A percentile compares a stretch with the other conserved stretches of the same genome.
These are phyloP conservation scores for Hypselothyrea guttata DNA, from an alignment of 2,888 invertebrate species.

Conservation along the genomic window DNA sequence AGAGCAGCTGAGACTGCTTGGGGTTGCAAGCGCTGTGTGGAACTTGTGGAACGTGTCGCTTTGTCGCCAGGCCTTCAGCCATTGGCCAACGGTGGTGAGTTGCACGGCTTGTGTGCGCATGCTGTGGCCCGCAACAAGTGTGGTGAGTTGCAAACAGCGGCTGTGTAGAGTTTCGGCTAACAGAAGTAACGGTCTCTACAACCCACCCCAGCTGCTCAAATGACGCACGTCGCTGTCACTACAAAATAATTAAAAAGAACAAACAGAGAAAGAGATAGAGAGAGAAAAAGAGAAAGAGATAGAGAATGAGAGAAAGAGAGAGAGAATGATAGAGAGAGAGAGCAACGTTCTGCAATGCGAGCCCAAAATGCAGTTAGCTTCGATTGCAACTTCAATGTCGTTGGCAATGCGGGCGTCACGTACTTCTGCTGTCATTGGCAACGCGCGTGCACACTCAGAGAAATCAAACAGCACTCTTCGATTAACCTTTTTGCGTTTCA, in stretches of 20 bases:
- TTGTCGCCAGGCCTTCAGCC: slow-evolving; percentile 63
- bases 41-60: slow-evolving; percentile 66
- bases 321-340: too few species aligned
- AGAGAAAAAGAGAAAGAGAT: not conserved
- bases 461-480: too few species aligned
- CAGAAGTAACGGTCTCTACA: not conserved
- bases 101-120: slow-evolving; percentile 49
- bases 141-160: too few species aligned
- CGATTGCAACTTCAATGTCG: slow-evolving; percentile 28
- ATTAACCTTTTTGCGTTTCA: too few species aligned
- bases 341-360: slow-evolving; percentile 41
- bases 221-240: slow-evolving; percentile 30
- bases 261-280: slow-evolving; percentile 4
- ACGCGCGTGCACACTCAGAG: slow-evolving; percentile 29
- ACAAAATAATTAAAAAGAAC: slow-evolving; percentile 67
- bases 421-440: slow-evolving; percentile 41
- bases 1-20: slow-evolving; percentile 9
- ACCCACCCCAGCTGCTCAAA: slow-evolving; percentile 20
- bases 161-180: slow-evolving; percentile 48
- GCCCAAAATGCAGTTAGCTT: slow-evolving; percentile 21
- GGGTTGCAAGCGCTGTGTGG: slow-evolving; percentile 31
- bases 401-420: slow-evolving; percentile 8
- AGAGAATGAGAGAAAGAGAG: too few species aligned
- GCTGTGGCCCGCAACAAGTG: slow-evolving; percentile 59
- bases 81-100: slow-evolving; percentile 66